Evolutionary conservation across 2,888 invertebrate genomes (phyloP).

Genomic region (Leptinotarsa tumamoca): DNA sequence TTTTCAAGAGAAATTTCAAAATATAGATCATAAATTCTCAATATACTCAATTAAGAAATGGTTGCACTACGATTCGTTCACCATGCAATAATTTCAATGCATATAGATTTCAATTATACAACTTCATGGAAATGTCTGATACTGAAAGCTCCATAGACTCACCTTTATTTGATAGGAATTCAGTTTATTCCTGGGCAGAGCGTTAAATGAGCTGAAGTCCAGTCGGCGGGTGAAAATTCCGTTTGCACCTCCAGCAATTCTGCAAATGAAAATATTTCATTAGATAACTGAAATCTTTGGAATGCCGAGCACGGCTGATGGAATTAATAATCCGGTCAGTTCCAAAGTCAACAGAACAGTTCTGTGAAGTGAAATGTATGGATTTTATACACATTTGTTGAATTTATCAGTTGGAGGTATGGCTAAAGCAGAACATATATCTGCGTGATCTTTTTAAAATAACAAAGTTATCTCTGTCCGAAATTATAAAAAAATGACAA

Average conservation of each 20-base stretch:
- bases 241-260: constrained; percentile 88
- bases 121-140: neutral
- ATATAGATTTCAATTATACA: neutral
- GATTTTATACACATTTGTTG: too few relatives aligned
- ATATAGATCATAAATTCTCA: too few relatives aligned
- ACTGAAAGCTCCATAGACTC: constrained; percentile 61
- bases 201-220: constrained; percentile 95
- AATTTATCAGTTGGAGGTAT: too few relatives aligned
- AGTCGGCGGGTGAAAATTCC: constrained; percentile 93
- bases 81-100: too few relatives aligned
- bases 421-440: too few relatives aligned
- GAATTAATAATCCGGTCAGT: neutral
- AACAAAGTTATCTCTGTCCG: too few relatives aligned
- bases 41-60: too few relatives aligned
- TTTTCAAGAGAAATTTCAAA: too few relatives aligned
- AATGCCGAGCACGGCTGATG: neutral
- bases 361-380: too few relatives aligned
- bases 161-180: constrained; percentile 99
- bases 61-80: too few relatives aligned
- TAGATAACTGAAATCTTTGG: neutral
- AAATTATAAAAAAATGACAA: too few relatives aligned
- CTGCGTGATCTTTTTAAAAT: too few relatives aligned
- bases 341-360: neutral
- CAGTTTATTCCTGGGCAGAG: constrained; percentile 93
- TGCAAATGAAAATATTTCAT: constrained; percentile 67